Conservation (phyloP, 2,113 vertebrate species). For the Murina feae region DNA sequence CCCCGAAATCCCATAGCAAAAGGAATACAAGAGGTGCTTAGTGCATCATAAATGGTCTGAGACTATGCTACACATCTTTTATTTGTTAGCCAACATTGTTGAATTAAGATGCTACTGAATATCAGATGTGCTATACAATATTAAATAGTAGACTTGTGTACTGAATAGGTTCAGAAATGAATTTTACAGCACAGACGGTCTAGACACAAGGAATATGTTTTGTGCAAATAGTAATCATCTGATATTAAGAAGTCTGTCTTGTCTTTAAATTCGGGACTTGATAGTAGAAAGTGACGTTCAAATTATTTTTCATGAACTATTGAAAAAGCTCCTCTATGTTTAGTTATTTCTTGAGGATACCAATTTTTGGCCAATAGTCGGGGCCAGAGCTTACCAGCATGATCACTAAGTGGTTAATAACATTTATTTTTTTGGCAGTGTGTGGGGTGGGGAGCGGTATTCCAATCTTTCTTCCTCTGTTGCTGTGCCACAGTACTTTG, state of each 20-base stretch:
- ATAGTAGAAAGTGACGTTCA: conserved; percentile 7
- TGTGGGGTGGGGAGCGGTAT: not conserved
- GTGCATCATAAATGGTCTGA: not conserved
- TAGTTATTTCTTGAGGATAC: not conserved
- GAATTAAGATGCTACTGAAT: not conserved
- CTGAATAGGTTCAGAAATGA: not conserved
- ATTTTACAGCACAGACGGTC: not conserved
- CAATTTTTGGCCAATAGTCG: not conserved
- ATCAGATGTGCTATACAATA: not conserved
- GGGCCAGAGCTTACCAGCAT: not conserved
- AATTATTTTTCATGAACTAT: conserved; percentile 17
- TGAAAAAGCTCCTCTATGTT: not conserved
- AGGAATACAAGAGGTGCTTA: not conserved
- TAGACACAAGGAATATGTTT: not conserved
- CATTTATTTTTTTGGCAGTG: too few species aligned
- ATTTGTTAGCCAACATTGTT: not conserved
- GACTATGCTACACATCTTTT: not conserved
- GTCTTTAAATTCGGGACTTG: conserved; percentile 2
- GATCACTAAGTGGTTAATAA: conserved; percentile 21
- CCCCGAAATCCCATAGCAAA: not conserved
- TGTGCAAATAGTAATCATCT: not conserved
- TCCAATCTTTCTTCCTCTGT: not conserved
- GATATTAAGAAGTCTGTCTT: not conserved
- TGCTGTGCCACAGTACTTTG: not conserved
- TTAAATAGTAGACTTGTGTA: not conserved